Percentiles rank a stretch among this genome's conserved stretches.
Conservation (phyloP, 2,797 vertebrate species). For the Danio albolineatus region DNA sequence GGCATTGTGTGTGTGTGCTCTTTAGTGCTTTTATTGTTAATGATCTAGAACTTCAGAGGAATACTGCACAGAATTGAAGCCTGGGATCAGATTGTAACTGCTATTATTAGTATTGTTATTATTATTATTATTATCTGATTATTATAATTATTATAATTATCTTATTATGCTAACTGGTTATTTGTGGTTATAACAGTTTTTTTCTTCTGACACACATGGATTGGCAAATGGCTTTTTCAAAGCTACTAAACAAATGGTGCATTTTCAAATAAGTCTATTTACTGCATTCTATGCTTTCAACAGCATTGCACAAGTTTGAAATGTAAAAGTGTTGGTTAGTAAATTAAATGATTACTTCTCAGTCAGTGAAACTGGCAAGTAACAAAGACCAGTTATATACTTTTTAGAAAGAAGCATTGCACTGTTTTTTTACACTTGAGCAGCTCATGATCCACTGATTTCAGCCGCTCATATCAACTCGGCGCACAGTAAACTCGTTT, state of each 20-base stretch:
- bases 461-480: neutral
- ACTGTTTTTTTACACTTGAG: neutral
- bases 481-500: neutral
- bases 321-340: too few relatives aligned
- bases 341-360: neutral
- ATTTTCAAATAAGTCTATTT: too few relatives aligned
- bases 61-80: neutral
- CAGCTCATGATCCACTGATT: neutral
- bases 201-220: too few relatives aligned
- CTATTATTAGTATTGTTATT: too few relatives aligned
- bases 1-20: neutral
- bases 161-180: too few relatives aligned
- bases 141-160: too few relatives aligned
- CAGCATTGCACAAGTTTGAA: too few relatives aligned
- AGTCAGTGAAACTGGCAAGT: neutral
- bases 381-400: neutral
- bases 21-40: constrained; percentile 3
- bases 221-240: too few relatives aligned
- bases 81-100: neutral
- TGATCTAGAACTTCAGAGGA: neutral
- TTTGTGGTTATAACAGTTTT: too few relatives aligned
- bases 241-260: too few relatives aligned
- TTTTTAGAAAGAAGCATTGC: neutral
- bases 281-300: too few relatives aligned
- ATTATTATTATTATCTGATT: too few relatives aligned